phyloP scores from a whole-genome alignment of 2,113 vertebrate genomes.

The Probosciger aterrimus region DNA sequence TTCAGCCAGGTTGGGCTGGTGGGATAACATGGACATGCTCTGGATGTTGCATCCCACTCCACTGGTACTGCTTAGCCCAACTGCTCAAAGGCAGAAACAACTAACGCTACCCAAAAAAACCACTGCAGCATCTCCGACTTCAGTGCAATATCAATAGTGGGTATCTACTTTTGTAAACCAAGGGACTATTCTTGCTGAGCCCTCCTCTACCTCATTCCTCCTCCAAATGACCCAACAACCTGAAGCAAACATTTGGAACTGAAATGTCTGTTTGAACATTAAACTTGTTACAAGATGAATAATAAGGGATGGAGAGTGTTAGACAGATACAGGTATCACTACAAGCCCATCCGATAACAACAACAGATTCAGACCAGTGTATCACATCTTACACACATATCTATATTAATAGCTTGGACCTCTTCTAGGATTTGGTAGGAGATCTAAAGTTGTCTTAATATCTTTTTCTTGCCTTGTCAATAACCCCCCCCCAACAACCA shows the following conservation, averaged over 20 bases:
- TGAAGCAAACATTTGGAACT: neutral
- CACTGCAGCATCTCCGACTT: neutral
- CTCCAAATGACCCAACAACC: neutral
- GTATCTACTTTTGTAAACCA: neutral
- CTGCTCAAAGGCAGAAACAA: neutral
- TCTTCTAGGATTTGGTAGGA: neutral
- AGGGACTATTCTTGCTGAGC: neutral
- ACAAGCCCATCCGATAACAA: neutral
- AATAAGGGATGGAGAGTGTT: neutral
- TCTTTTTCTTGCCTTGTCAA: neutral
- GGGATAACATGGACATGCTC: rapidly evolving
- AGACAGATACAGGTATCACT: neutral
- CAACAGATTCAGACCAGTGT: neutral
- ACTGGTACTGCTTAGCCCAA: neutral
- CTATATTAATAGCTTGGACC: neutral
- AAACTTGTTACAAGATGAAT: neutral
- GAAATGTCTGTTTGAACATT: neutral
- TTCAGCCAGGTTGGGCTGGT: neutral
- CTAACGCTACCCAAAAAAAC: rapidly evolving
- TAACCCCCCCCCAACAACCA: neutral
- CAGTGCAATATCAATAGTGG: neutral
- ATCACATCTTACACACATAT: neutral
- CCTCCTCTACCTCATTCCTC: neutral
- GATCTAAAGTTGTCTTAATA: constrained; percentile 49
- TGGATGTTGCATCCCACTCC: no score